A percentile compares a stretch with the other conserved stretches of the same genome.
Evolutionary conservation across 30 jellyfish, hydroid and myxozoan genomes (phyloP).

Genomic region (Aurelia coerulea): DNA sequence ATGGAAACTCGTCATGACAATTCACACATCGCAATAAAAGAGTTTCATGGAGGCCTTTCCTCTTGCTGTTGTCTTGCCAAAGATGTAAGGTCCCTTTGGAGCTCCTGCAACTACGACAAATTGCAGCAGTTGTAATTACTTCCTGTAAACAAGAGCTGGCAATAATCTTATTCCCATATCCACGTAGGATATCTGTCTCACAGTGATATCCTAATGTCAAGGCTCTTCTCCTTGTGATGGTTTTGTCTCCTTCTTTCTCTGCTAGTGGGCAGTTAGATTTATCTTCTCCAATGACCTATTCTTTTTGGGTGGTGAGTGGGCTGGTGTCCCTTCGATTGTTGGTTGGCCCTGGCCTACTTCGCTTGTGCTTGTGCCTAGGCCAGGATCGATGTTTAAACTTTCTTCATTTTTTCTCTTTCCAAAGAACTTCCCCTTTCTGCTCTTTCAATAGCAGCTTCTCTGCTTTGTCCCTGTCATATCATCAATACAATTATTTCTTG

Average conservation of each 20-base stretch:
- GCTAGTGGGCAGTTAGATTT: not conserved
- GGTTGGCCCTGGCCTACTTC: not conserved
- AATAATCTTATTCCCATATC: not conserved
- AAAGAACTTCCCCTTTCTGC: too few species aligned
- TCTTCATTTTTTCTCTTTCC: too few species aligned
- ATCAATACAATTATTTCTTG: too few species aligned
- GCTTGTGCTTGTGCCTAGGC: too few species aligned
- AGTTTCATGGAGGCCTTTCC: constrained; percentile 19
- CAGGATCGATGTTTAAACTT: too few species aligned
- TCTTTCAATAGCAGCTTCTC: too few species aligned
- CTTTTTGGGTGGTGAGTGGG: not conserved
- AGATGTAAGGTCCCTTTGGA: not conserved
- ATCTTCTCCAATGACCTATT: not conserved
- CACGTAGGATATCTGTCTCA: not conserved
- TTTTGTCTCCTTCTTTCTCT: not conserved
- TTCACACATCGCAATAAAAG: not conserved
- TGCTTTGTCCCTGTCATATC: too few species aligned
- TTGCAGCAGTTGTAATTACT: constrained; percentile 1
- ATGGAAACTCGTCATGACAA: constrained; percentile 5
- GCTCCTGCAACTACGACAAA: constrained; percentile 1
- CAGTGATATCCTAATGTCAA: not conserved
- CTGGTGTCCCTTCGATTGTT: not conserved
- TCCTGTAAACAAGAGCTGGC: constrained; percentile 4
- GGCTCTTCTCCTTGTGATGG: constrained; percentile 1
- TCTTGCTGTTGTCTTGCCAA: constrained; percentile 20